Evolutionary conservation across 2,797 vertebrate species (phyloP), one percentile per base, ranked within the genome.

Genomic region (Trematocara caparti): DNA sequence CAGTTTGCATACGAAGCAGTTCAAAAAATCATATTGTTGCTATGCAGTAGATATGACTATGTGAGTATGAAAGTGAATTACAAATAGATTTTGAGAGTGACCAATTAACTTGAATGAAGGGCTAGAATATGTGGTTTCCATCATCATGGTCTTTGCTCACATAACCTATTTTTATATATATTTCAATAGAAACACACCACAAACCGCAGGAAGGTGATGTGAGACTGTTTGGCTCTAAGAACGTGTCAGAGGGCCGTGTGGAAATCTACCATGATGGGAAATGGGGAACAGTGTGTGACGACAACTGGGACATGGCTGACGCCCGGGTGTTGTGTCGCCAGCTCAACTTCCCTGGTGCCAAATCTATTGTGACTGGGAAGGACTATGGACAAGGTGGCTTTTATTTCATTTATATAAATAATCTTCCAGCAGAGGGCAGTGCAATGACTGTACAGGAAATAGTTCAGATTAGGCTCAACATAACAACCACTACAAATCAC

Each of bases 211-310:
- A 96, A 2, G 96, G 95, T 2, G 79, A 87, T 1, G 72, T 96
- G 43, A 92, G 94, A 49, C 88, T 96, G 59, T 84, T 38, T 27
- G 95, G 93, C 6, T 81, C 88, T 2, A 2, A 5, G 2, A 71
- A n/a, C 1, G 3, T 11, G 2, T 90, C 84, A 2, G 92, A 92
- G 79, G 96, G 96, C 14, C 93, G 94, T 6, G 95, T 96, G 73
- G 95, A 96, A 86, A 40, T 96, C 79, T 96, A 90, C 77, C 94
- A 96, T 11, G 12, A 88, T 4, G 92, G 93, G 3, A 34, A 77
- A 73, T 96, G 95, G 95, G 95, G 96, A 12, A 95, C 95, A 1
- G 93, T 95, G 73, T 96, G 96, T 81, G 95, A 96, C 9, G 95
- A 96, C 7, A 82, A 55, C 14, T 96, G 94, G 94, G 94, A 90